Conservation (phyloP, 2,888 invertebrate species). For the Epicampocera succincta region DNA sequence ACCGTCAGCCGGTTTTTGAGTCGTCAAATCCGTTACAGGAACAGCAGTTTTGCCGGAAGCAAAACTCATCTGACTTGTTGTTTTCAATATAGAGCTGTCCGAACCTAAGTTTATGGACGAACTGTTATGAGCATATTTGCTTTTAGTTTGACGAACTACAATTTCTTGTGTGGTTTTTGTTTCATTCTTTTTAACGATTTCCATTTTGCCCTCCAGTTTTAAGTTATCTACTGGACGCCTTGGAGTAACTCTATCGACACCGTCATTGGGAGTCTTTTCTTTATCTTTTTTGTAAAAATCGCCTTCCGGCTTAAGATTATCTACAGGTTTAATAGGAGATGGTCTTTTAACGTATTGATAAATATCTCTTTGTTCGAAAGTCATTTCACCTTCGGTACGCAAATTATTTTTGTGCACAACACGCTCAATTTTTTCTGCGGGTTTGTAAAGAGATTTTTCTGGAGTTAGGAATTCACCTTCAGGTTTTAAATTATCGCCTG, state of each 20-base stretch:
- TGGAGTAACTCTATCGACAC: slow-evolving; percentile 82
- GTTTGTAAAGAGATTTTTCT: slow-evolving; percentile 80
- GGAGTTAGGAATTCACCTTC: slow-evolving; percentile 83
- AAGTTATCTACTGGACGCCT: slow-evolving; percentile 86
- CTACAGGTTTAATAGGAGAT: slow-evolving; percentile 82
- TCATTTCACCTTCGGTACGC: slow-evolving; percentile 81
- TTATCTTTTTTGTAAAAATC: slow-evolving; percentile 81
- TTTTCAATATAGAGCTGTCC: slow-evolving; percentile 83
- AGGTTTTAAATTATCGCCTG: slow-evolving; percentile 49
- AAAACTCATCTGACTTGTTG: slow-evolving; percentile 85
- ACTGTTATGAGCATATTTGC: slow-evolving; percentile 78
- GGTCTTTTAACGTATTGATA: slow-evolving; percentile 80
- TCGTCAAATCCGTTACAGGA: slow-evolving; percentile 79
- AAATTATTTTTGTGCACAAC: slow-evolving; percentile 82
- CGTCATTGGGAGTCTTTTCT: slow-evolving; percentile 82
- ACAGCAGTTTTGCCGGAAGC: slow-evolving; percentile 82
- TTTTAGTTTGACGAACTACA: slow-evolving; percentile 68
- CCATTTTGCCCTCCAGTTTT: slow-evolving; percentile 83
- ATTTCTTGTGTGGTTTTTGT: slow-evolving; percentile 57
- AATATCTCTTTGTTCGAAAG: slow-evolving; percentile 72
- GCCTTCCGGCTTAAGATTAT: slow-evolving; percentile 83
- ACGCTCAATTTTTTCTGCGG: slow-evolving; percentile 80
- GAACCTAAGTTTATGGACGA: slow-evolving; percentile 86
- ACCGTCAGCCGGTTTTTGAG: slow-evolving; percentile 82
- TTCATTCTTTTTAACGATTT: slow-evolving; percentile 74